Conservation (phyloP, 2,888 invertebrate genomes). For the Drosophila dives region DNA sequence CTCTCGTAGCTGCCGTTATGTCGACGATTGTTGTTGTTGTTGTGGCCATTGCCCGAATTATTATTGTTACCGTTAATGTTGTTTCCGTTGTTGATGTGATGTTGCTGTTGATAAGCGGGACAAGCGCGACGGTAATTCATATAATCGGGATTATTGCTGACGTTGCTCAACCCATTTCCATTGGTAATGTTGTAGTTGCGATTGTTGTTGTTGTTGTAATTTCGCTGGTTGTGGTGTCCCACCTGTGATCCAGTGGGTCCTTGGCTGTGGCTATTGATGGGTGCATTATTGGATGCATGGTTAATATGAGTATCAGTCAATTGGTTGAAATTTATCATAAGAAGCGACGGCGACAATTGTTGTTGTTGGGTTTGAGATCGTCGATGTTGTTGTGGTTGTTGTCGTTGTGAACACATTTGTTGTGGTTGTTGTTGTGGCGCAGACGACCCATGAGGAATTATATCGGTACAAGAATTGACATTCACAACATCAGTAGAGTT, state of each 20-base stretch:
- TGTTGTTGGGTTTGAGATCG: conserved; percentile 51
- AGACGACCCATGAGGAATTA: conserved; percentile 82
- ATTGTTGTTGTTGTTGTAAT: conserved; percentile 43
- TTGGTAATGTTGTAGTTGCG: conserved; percentile 42
- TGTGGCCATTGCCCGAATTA: conserved; percentile 46
- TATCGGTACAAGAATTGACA: conserved; percentile 85
- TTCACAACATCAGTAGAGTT: conserved; percentile 85
- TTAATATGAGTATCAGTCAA: conserved; percentile 70
- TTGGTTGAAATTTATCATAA: conserved; percentile 65
- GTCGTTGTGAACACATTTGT: conserved; percentile 59
- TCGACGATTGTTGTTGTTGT: conserved; percentile 63
- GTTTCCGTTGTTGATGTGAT: conserved; percentile 45
- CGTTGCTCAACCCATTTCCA: conserved; percentile 45
- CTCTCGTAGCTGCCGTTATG: conserved; percentile 65
- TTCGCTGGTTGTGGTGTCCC: conserved; percentile 62
- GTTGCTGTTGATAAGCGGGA: conserved; percentile 56
- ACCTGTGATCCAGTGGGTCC: conserved; percentile 40
- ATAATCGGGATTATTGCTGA: conserved; percentile 50
- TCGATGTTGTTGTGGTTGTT: conserved; percentile 56
- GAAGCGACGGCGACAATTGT: conserved; percentile 53
- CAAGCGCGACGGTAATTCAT: conserved; percentile 64
- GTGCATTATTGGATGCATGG: conserved; percentile 67
- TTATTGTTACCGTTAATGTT: conserved; percentile 47
- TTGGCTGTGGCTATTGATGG: conserved; percentile 73
- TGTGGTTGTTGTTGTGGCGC: conserved; percentile 55